A percentile compares a stretch with the other conserved stretches of the same genome.
Evolutionary conservation across 2,888 invertebrate species (phyloP).

Genomic region (Dioctria rufipes): DNA sequence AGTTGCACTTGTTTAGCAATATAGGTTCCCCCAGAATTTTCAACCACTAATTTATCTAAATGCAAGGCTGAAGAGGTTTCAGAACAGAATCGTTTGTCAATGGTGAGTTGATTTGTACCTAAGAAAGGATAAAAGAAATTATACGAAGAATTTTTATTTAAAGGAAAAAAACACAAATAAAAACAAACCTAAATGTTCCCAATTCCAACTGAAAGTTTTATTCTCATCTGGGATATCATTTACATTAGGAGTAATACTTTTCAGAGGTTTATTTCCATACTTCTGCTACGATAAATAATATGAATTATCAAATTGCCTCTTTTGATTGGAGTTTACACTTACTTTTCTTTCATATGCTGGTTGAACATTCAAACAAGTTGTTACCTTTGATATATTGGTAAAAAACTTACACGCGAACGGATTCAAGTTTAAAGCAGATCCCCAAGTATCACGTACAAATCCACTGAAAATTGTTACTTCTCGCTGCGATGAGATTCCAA

Average conservation of each 20-base stretch:
- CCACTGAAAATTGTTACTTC: conserved; percentile 1
- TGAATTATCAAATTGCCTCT: too few relatives aligned
- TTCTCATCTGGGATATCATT: conserved; percentile 1
- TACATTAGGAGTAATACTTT: too few relatives aligned
- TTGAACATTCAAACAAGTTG: not conserved
- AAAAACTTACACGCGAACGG: conserved; percentile 24
- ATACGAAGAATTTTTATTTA: not conserved
- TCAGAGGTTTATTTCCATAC: not conserved
- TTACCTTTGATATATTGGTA: not conserved
- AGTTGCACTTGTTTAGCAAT: conserved; percentile 61
- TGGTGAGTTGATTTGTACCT: conserved; percentile 55
- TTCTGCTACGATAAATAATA: too few relatives aligned
- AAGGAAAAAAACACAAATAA: conserved; percentile 48
- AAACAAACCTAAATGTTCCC: conserved; percentile 63
- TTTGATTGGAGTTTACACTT: not conserved
- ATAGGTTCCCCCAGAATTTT: conserved; percentile 59
- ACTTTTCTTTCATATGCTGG: not conserved
- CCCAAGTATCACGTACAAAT: not conserved
- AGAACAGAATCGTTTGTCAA: conserved; percentile 61
- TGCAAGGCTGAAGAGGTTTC: conserved; percentile 62
- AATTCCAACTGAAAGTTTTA: conserved; percentile 62
- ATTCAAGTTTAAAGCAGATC: conserved; percentile 17
- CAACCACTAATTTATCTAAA: conserved; percentile 61
- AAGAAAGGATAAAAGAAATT: not conserved
- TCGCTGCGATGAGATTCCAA: conserved; percentile 32